Conservation (phyloP, 2,113 vertebrate species). For the Lanius collurio region DNA sequence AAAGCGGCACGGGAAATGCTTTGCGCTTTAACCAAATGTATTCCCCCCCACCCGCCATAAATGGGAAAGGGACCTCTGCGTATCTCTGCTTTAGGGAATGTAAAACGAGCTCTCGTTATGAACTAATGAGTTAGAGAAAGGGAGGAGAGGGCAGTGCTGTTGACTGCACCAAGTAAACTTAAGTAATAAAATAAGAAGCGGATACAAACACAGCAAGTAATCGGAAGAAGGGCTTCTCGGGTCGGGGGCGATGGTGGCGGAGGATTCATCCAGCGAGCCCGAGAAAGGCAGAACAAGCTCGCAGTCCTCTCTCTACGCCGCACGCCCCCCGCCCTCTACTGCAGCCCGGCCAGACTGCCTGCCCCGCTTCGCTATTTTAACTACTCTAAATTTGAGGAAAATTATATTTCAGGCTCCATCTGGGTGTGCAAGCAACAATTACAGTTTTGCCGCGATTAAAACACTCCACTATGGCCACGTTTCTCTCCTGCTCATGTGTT, state of each 20-base stretch:
- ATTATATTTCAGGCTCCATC: conserved; percentile 15
- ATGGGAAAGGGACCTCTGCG: neutral
- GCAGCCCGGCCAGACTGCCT: neutral
- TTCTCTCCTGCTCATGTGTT: neutral
- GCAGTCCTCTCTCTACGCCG: neutral
- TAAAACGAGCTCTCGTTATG: neutral
- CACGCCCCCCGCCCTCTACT: neutral
- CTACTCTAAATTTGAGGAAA: neutral
- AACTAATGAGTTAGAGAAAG: neutral
- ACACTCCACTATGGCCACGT: neutral
- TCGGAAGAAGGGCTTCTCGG: neutral
- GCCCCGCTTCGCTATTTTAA: neutral
- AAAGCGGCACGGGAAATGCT: neutral
- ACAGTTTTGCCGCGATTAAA: neutral
- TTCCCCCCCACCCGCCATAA: neutral
- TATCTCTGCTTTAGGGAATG: neutral
- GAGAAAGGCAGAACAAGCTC: neutral
- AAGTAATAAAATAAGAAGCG: neutral
- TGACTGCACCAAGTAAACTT: neutral
- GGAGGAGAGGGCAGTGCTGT: neutral
- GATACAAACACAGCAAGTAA: neutral
- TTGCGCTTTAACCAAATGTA: neutral
- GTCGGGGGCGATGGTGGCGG: neutral
- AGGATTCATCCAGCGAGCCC: neutral
- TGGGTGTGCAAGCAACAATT: neutral